Evolutionary conservation across 2,113 vertebrate species (phyloP).

Genomic region (Gila orcuttii): DNA sequence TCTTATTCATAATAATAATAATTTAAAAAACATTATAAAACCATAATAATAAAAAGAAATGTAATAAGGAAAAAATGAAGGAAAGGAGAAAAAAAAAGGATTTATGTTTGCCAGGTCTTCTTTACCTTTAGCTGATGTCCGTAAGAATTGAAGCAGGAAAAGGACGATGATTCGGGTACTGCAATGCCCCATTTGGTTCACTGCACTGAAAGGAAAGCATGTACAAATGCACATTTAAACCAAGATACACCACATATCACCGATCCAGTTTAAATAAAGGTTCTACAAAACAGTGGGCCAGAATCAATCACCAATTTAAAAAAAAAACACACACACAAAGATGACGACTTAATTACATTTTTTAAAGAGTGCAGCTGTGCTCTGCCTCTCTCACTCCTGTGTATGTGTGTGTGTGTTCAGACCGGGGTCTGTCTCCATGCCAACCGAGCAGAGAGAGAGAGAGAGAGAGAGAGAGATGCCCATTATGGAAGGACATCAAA

Average conservation of each 20-base stretch:
- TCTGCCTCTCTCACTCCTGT: slow-evolving; percentile 13
- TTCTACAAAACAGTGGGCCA: not conserved
- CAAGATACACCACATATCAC: not conserved
- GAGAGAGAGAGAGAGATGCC: slow-evolving; percentile 34
- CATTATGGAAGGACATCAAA: slow-evolving; percentile 50
- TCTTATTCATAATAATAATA: not conserved
- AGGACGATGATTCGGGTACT: slow-evolving; percentile 71
- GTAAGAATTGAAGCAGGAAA: slow-evolving; percentile 68
- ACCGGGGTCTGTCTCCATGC: slow-evolving; percentile 37
- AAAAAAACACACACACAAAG: not conserved
- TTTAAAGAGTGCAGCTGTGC: slow-evolving; percentile 38
- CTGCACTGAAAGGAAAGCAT: slow-evolving; percentile 64
- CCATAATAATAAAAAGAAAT: too few species aligned
- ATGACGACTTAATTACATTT: slow-evolving; percentile 2
- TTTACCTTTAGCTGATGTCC: slow-evolving; percentile 70
- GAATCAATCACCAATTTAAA: not conserved
- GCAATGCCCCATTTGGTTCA: slow-evolving; percentile 75
- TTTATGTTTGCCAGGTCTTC: not conserved
- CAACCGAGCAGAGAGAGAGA: slow-evolving; percentile 37
- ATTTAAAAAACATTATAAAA: not conserved
- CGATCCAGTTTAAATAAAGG: not conserved
- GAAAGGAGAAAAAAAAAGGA: not conserved
- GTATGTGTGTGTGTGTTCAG: slow-evolving; percentile 11
- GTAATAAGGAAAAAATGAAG: not conserved
- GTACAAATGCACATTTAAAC: slow-evolving; percentile 37